A percentile compares a stretch with the other conserved stretches of the same genome.
phyloP scores from a whole-genome alignment of 2,888 invertebrate genomes.

The Trachelus troglodyta region DNA sequence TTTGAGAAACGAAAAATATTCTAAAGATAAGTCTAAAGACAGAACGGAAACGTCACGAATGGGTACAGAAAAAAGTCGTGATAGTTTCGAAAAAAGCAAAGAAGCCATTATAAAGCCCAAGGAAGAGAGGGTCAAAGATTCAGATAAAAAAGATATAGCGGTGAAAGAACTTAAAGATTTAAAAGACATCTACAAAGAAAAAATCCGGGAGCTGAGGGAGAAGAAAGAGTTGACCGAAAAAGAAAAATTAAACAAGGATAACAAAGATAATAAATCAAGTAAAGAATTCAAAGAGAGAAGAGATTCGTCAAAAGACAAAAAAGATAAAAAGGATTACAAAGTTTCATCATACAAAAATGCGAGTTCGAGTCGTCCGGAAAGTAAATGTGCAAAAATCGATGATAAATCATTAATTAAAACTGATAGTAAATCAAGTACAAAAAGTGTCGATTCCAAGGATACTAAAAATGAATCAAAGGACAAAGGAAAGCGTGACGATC shows the following conservation, averaged over 20 bases:
- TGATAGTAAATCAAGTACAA: conserved; percentile 37
- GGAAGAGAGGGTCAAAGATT: conserved; percentile 45
- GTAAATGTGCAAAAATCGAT: conserved; percentile 42
- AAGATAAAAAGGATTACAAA: conserved; percentile 54
- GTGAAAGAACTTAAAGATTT: conserved; percentile 54
- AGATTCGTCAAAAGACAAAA: conserved; percentile 43
- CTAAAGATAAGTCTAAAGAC: conserved; percentile 40
- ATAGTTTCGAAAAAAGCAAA: conserved; percentile 37
- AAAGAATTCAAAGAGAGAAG: conserved; percentile 51
- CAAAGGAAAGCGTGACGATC: conserved; percentile 47
- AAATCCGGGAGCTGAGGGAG: conserved; percentile 61
- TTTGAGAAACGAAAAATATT: conserved; percentile 41
- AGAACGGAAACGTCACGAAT: conserved; percentile 25
- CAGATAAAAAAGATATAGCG: conserved; percentile 48
- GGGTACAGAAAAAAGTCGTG: conserved; percentile 21
- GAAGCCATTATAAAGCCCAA: conserved; percentile 37
- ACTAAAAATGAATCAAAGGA: conserved; percentile 50
- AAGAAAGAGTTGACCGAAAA: conserved; percentile 64
- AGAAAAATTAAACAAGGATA: conserved; percentile 57
- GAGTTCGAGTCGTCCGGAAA: conserved; percentile 48
- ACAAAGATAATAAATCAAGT: conserved; percentile 44
- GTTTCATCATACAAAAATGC: conserved; percentile 48
- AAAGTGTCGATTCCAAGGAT: conserved; percentile 43
- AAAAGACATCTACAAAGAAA: conserved; percentile 64
- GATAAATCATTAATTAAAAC: conserved; percentile 17